Evolutionary conservation across 2,797 vertebrate species (phyloP).

Genomic region (Anguilla obscura): DNA sequence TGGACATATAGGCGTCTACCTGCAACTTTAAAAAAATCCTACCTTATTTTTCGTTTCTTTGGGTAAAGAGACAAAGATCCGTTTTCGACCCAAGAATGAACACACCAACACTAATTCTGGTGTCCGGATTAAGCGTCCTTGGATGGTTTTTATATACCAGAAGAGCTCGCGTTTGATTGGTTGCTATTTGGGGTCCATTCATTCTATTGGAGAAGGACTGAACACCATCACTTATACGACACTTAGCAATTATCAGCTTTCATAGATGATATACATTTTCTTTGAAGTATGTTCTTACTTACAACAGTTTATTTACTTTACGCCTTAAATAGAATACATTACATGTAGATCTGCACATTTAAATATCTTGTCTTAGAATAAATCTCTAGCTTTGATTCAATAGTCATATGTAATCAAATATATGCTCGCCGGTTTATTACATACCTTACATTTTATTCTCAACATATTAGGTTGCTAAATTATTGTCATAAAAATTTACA

Average conservation of each 20-base stretch:
- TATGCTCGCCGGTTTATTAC: not conserved
- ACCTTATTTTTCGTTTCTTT: slow-evolving; percentile 50
- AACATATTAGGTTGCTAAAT: not conserved
- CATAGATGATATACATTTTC: slow-evolving; percentile 43
- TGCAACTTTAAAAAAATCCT: slow-evolving; percentile 26
- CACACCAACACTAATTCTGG: slow-evolving; percentile 52
- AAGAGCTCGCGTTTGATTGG: slow-evolving; percentile 73
- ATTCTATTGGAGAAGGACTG: slow-evolving; percentile 79
- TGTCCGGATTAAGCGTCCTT: slow-evolving; percentile 38
- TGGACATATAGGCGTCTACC: not conserved
- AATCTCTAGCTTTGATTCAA: not conserved
- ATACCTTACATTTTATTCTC: not conserved
- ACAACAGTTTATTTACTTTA: not conserved
- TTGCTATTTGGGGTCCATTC: slow-evolving; percentile 92
- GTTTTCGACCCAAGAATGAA: slow-evolving; percentile 22
- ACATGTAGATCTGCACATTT: not conserved
- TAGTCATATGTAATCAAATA: no score
- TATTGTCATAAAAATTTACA: no score
- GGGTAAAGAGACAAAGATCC: slow-evolving; percentile 57
- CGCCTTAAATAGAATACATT: slow-evolving; percentile 13
- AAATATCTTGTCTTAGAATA: not conserved
- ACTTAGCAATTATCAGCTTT: slow-evolving; percentile 37
- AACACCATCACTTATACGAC: slow-evolving; percentile 40
- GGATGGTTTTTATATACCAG: slow-evolving; percentile 66
- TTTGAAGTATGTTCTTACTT: slow-evolving; percentile 35